phyloP scores from a whole-genome alignment of 2,888 invertebrate genomes.

The Orchesella flavescens region DNA sequence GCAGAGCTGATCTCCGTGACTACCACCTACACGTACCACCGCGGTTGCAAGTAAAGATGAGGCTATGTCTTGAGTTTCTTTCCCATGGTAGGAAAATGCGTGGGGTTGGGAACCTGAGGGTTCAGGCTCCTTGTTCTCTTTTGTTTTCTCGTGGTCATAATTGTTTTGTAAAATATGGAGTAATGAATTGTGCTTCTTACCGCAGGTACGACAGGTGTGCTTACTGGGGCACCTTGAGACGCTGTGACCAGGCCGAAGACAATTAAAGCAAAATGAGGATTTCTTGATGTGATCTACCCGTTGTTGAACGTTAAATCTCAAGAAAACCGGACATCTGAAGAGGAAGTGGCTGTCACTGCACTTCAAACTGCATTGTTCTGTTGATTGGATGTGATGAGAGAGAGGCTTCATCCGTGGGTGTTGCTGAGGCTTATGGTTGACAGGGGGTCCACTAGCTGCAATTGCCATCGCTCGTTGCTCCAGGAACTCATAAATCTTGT shows the following conservation, averaged over 20 bases:
- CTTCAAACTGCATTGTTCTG: too few species aligned
- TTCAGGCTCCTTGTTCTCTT: too few species aligned
- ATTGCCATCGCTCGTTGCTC: conserved; percentile 24
- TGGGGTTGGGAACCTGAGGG: too few species aligned
- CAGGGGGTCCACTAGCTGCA: background rate
- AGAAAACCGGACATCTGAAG: conserved; percentile 23
- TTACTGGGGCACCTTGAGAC: background rate
- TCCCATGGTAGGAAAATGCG: too few species aligned
- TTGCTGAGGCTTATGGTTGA: too few species aligned
- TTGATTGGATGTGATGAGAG: too few species aligned
- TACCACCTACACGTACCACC: background rate
- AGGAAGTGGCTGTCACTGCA: conserved; percentile 6
- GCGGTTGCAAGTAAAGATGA: conserved; percentile 54
- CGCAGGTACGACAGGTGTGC: conserved; percentile 13
- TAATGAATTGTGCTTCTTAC: conserved; percentile 13
- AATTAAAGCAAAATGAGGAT: background rate
- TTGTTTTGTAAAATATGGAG: too few species aligned
- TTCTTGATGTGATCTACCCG: background rate
- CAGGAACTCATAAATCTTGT: conserved; percentile 3
- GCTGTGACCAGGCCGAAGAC: background rate
- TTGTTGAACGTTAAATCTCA: background rate
- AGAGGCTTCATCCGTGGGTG: too few species aligned
- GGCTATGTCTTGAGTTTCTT: background rate
- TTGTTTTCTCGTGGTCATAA: background rate
- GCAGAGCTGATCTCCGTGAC: background rate